Conservation (phyloP, 1,140 invertebrate species). For the Phthorimaea operculella region DNA sequence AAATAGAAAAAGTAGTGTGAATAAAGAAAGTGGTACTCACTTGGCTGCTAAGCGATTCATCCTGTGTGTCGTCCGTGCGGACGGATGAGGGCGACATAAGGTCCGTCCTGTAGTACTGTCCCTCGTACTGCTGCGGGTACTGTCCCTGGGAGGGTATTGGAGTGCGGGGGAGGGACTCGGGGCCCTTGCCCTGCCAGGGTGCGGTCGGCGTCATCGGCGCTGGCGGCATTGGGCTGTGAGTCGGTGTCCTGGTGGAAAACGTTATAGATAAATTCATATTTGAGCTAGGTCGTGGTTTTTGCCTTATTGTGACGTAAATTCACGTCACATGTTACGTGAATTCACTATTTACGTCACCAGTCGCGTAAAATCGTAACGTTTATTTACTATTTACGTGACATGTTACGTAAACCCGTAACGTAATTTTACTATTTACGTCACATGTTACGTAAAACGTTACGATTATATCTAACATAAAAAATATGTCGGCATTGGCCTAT, state of each 20-base stretch:
- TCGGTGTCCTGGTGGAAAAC: constrained; percentile 31
- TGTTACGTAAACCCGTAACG: too few relatives aligned
- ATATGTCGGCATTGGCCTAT: too few relatives aligned
- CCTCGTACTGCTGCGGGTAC: constrained; percentile 35
- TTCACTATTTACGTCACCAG: too few relatives aligned
- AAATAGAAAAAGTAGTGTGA: too few relatives aligned
- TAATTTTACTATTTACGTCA: too few relatives aligned
- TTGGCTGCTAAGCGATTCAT: constrained; percentile 54
- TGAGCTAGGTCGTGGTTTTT: too few relatives aligned
- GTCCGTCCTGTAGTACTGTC: constrained; percentile 45
- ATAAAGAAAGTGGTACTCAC: constrained; percentile 31
- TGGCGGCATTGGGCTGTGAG: constrained; percentile 33
- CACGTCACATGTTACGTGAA: too few relatives aligned
- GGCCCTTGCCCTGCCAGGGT: constrained; percentile 30
- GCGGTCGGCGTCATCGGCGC: constrained; percentile 17
- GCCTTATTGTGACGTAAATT: too few relatives aligned
- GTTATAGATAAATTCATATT: background rate
- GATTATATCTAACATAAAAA: too few relatives aligned
- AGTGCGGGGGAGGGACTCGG: constrained; percentile 51
- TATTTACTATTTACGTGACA: too few relatives aligned
- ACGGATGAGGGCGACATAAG: constrained; percentile 44
- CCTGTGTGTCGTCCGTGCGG: constrained; percentile 50
- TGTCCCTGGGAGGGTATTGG: constrained; percentile 29
- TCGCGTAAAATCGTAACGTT: too few relatives aligned
- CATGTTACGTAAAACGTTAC: too few relatives aligned